These are phyloP conservation scores for Branchellion lobata DNA, from an alignment of 2,888 invertebrate genomes.

Conservation along the genomic window DNA sequence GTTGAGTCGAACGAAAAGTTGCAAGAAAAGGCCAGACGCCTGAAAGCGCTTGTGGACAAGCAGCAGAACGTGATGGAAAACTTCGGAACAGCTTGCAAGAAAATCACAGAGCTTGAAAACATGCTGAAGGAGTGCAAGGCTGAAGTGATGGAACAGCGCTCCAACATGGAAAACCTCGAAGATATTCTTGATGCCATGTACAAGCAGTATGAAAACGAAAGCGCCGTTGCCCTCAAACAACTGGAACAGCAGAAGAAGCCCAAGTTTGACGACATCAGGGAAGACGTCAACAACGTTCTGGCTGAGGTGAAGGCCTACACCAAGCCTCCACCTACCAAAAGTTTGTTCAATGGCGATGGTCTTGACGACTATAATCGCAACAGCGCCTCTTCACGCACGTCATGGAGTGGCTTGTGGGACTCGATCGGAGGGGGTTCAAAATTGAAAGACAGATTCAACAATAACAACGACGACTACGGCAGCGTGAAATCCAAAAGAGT, in stretches of 20 bases:
- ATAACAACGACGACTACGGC: neutral
- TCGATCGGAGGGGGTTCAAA: neutral
- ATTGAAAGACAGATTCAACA: neutral
- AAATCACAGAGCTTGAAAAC: constrained; percentile 10
- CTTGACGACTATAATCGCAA: neutral
- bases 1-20: constrained; percentile 8
- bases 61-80: constrained; percentile 29
- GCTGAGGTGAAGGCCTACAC: neutral
- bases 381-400: neutral
- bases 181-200: constrained; percentile 17
- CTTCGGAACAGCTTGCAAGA: constrained; percentile 8
- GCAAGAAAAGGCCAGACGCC: constrained; percentile 7
- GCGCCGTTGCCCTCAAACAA: neutral
- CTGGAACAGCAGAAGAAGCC: constrained; percentile 13
- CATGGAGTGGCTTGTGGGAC: constrained; percentile 9
- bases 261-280: neutral
- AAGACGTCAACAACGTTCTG: constrained; percentile 1
- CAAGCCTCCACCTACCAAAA: neutral
- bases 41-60: constrained; percentile 27
- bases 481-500: neutral
- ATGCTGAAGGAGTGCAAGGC: constrained; percentile 30
- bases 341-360: neutral
- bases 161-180: constrained; percentile 20
- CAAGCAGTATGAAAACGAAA: constrained; percentile 24
- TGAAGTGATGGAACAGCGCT: constrained; percentile 20